Evolutionary conservation across 2,888 invertebrate genomes (phyloP).

Genomic region (Drosophila mulleri): DNA sequence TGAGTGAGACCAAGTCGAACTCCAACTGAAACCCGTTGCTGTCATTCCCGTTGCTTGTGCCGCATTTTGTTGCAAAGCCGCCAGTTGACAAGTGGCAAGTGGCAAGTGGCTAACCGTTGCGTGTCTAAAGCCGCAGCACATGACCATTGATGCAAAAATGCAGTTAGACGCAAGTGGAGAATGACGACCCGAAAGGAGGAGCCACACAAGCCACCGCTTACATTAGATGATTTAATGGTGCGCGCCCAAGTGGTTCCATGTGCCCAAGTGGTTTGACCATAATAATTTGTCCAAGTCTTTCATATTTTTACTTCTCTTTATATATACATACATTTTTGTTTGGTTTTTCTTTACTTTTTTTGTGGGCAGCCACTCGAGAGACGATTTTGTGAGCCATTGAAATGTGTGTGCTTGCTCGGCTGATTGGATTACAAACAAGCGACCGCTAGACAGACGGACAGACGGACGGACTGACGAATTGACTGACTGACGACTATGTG

Average conservation of each 20-base stretch:
- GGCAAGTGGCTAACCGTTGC: slow-evolving; percentile 65
- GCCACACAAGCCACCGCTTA: slow-evolving; percentile 42
- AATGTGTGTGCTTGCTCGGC: slow-evolving; percentile 32
- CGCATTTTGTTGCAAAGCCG: slow-evolving; percentile 47
- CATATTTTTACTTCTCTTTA: neutral
- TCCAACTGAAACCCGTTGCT: slow-evolving; percentile 54
- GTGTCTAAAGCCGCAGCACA: slow-evolving; percentile 42
- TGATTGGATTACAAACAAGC: slow-evolving; percentile 60
- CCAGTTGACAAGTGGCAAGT: slow-evolving; percentile 69
- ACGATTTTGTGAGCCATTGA: slow-evolving; percentile 25
- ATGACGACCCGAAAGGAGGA: slow-evolving; percentile 16
- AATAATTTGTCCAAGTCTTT: slow-evolving; percentile 46
- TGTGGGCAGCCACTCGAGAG: slow-evolving; percentile 48
- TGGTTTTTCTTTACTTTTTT: neutral
- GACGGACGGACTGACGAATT: slow-evolving; percentile 6
- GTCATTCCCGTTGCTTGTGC: slow-evolving; percentile 70
- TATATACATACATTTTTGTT: neutral
- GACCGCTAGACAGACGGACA: slow-evolving; percentile 20
- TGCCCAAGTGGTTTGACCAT: slow-evolving; percentile 60
- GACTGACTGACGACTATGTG: slow-evolving; percentile 11
- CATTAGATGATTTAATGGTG: slow-evolving; percentile 74
- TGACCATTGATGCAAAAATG: slow-evolving; percentile 78
- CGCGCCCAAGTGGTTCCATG: slow-evolving; percentile 62
- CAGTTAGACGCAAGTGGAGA: slow-evolving; percentile 61
- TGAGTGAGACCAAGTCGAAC: neutral